Evolutionary conservation across 2,113 vertebrate genomes (phyloP), one percentile per base, ranked within the genome.

Genomic region (Odobenus rosmarus): DNA sequence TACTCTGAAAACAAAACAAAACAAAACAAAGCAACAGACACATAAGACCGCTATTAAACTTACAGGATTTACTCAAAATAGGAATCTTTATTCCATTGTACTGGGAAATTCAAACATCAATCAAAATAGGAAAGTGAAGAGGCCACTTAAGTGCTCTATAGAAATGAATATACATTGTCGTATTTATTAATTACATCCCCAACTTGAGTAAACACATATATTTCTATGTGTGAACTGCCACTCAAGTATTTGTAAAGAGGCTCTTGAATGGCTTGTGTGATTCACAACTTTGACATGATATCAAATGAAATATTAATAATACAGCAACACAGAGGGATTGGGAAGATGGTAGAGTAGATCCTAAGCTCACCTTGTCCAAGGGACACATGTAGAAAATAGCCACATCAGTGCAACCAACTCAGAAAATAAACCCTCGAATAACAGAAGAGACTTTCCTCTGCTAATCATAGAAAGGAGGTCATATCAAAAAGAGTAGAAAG

Each of bases 161-260:
- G 53, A 92, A 94, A 76, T 83, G 46, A 92, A 84, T 24, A 86
- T 59, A 67, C 1, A 11, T 28, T 23, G 7, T 88, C n/a, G 26
- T 71, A 76, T 64, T 92, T 93, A 55, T 36, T 57, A 64, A 90
- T 77, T 90, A 84, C 1, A 72, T 61, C 36, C 92, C 36, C 11
- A 89, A 59, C 55, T 95, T 97, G 57, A 71, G 49, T 77, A 96
- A 97, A 81, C 28, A 79, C 23, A 51, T 76, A 53, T 53, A 93
- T 93, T 93, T 77, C 69, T 90, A 36, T 24, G 59, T 71, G 62
- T 80, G 31, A 87, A 77, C 42, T 96, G 83, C 49, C 64, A 92
- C 46, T 95, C 69, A 89, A 51, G 33, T 42, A 87, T 81, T 76
- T 87, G 26, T 42, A 74, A 97, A 88, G 57, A 80, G n/a, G 33